A percentile compares a stretch with the other conserved stretches of the same genome.
These are phyloP conservation scores for Drosophila pectinifera DNA, from an alignment of 1,140 invertebrate species.

Conservation along the genomic window DNA sequence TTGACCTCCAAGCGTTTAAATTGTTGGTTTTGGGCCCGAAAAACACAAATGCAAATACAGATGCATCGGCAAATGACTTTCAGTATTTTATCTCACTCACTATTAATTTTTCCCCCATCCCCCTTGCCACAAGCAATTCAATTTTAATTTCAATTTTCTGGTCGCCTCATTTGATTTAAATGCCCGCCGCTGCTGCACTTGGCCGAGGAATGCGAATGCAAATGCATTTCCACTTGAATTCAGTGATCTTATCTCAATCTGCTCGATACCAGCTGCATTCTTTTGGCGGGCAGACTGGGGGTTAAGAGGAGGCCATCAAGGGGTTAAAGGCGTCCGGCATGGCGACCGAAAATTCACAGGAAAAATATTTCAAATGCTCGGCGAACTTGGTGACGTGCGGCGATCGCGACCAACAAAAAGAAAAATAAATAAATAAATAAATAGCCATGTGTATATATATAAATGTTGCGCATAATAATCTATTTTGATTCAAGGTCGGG, in stretches of 20 bases:
- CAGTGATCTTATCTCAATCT: constrained; percentile 39
- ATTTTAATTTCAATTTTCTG: constrained; percentile 39
- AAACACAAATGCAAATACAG: constrained; percentile 7
- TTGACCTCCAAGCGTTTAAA: constrained; percentile 26
- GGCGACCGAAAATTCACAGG: constrained; percentile 23
- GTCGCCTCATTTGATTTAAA: constrained; percentile 35
- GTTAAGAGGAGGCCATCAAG: constrained; percentile 2
- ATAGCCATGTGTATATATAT: constrained; percentile 16
- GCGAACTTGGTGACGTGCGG: constrained; percentile 56
- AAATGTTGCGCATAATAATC: constrained; percentile 70
- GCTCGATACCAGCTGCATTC: constrained; percentile 16
- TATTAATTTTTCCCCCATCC: neutral
- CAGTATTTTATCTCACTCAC: constrained; percentile 19
- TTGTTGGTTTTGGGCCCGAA: constrained; percentile 18
- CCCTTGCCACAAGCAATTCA: constrained; percentile 15
- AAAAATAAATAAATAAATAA: constrained; percentile 32
- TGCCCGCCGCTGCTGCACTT: constrained; percentile 3
- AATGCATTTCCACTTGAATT: constrained; percentile 56
- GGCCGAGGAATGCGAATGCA: constrained; percentile 16
- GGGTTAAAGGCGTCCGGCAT: constrained; percentile 6
- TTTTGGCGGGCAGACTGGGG: constrained; percentile 2
- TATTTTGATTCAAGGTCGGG: constrained; percentile 78
- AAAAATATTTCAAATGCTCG: constrained; percentile 34
- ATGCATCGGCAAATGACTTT: constrained; percentile 17
- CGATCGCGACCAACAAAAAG: constrained; percentile 23